Evolutionary conservation across 2,797 vertebrate species (phyloP).

Genomic region (Crocidura indochinensis): DNA sequence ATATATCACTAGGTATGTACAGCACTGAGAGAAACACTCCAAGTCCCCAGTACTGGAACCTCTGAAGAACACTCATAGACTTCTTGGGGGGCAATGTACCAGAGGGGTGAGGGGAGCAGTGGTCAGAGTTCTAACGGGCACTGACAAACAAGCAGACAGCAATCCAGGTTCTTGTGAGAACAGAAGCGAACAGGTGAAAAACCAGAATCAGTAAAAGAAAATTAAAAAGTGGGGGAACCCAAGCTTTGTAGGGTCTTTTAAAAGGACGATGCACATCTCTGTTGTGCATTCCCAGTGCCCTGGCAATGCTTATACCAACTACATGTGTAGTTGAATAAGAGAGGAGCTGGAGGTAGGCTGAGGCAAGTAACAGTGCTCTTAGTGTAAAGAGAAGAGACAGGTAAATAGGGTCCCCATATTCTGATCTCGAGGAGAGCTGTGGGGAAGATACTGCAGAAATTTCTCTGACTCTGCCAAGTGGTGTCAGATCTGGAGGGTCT

Average conservation of each 20-base stretch:
- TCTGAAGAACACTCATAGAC: not conserved
- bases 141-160: not conserved
- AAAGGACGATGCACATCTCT: not conserved
- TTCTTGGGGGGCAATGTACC: not conserved
- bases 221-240: not conserved
- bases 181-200: not conserved
- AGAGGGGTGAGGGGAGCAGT: not conserved
- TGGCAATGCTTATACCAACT: not conserved
- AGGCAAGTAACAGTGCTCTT: not conserved
- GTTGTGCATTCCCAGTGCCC: not conserved
- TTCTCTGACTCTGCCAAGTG: too few species aligned
- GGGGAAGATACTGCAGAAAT: not conserved
- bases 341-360: not conserved
- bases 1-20: not conserved
- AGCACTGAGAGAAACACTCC: not conserved
- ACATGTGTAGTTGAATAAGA: not conserved
- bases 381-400: not conserved
- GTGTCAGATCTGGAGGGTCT: not conserved
- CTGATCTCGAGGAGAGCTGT: not conserved
- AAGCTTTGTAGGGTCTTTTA: rapidly evolving
- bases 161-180: not conserved
- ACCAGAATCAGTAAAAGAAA: not conserved
- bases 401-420: not conserved
- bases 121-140: too few species aligned
- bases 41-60: not conserved